These are phyloP conservation scores for Nephrotoma guestfalica DNA, from an alignment of 2,888 invertebrate genomes.

Conservation along the genomic window DNA sequence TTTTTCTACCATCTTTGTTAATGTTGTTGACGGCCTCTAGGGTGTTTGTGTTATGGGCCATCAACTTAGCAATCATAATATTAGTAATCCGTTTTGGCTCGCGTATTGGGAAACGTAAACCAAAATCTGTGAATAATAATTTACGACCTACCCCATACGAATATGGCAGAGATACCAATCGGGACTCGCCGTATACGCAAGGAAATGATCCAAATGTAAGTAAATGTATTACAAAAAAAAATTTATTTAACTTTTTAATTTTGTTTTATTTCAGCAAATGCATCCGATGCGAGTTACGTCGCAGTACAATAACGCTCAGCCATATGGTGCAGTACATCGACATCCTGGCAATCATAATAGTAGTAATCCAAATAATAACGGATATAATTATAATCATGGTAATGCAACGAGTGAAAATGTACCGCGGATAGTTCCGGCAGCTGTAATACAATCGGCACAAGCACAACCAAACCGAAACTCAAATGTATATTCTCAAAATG, in stretches of 20 bases:
- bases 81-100: constrained; percentile 1
- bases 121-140: not conserved
- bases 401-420: not conserved
- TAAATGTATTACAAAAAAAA: not conserved
- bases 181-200: not conserved
- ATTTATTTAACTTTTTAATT: not conserved
- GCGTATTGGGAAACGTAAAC: not conserved
- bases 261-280: not conserved
- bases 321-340: not conserved
- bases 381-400: not conserved
- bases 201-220: not conserved
- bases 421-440: not conserved
- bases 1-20: constrained; percentile 8
- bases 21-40: constrained; percentile 3
- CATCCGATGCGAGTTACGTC: not conserved
- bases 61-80: constrained; percentile 5
- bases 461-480: not conserved
- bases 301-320: not conserved
- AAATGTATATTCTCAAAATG: not conserved
- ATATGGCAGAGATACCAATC: not conserved
- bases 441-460: not conserved
- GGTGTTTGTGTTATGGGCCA: constrained; percentile 5
- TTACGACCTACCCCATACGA: not conserved
- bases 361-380: not conserved
- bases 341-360: not conserved